Evolutionary conservation across 2,113 vertebrate species (phyloP).

Genomic region (Montifringilla adamsi): DNA sequence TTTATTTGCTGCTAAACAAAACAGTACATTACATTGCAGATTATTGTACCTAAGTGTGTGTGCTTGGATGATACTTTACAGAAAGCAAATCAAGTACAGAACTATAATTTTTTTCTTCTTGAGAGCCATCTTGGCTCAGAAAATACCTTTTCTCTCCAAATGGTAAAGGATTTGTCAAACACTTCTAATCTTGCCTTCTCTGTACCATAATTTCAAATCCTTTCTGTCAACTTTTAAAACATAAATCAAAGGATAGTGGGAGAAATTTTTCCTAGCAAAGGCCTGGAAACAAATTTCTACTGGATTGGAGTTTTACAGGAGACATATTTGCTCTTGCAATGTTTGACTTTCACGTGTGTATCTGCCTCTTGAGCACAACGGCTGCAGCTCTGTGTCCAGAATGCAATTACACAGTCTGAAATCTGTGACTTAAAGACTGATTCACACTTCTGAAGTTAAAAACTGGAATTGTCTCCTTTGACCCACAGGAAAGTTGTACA

Average conservation of each 20-base stretch:
- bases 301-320: background rate
- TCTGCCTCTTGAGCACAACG: background rate
- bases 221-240: background rate
- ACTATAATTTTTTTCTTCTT: slow-evolving; percentile 35
- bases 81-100: slow-evolving; percentile 22
- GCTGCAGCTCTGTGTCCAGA: background rate
- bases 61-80: slow-evolving; percentile 43
- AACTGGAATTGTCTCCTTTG: background rate
- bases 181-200: background rate
- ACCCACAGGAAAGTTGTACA: background rate
- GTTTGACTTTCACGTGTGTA: background rate
- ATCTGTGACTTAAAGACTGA: background rate
- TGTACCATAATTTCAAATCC: background rate
- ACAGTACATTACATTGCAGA: slow-evolving; percentile 23
- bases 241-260: slow-evolving; percentile 2
- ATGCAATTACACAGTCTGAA: background rate
- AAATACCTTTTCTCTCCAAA: slow-evolving; percentile 29
- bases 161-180: background rate
- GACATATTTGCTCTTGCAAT: background rate
- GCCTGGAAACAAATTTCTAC: background rate
- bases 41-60: slow-evolving; percentile 34
- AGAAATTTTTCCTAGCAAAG: background rate
- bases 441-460: background rate
- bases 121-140: slow-evolving; percentile 37
- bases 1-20: slow-evolving; percentile 61